These are phyloP conservation scores for Hirtodrosophila duncani DNA, from an alignment of 2,888 invertebrate species.

Conservation along the genomic window DNA sequence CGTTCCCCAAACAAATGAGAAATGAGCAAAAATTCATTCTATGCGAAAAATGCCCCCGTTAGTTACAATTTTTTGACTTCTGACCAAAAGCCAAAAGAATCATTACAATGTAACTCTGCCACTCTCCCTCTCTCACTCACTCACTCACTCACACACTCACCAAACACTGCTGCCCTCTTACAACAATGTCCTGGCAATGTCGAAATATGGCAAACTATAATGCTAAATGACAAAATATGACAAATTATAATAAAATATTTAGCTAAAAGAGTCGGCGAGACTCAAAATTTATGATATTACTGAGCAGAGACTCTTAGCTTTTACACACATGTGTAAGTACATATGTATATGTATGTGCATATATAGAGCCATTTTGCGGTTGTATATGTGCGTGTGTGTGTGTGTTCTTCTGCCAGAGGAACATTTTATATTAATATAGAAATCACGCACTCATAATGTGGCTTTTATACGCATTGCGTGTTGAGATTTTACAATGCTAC, in stretches of 20 bases:
- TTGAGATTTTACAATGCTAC: constrained; percentile 43
- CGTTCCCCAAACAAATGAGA: constrained; percentile 37
- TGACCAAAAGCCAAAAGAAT: too few species aligned
- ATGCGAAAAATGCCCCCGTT: constrained; percentile 24
- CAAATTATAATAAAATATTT: constrained; percentile 53
- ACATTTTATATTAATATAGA: constrained; percentile 37
- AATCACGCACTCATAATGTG: constrained; percentile 58
- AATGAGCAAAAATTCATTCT: too few species aligned
- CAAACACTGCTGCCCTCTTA: too few species aligned
- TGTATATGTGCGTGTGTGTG: too few species aligned
- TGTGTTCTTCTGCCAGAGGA: not conserved
- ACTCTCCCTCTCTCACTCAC: too few species aligned
- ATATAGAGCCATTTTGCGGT: constrained; percentile 25
- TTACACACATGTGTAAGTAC: not conserved
- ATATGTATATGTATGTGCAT: not conserved
- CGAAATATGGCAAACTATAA: constrained; percentile 42
- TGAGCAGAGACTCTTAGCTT: constrained; percentile 3
- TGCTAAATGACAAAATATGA: constrained; percentile 64
- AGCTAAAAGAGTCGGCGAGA: constrained; percentile 1
- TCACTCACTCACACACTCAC: too few species aligned
- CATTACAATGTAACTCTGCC: too few species aligned
- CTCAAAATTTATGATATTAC: constrained; percentile 35
- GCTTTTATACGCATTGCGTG: constrained; percentile 58
- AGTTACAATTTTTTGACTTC: constrained; percentile 20
- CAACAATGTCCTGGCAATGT: too few species aligned